Percentiles rank a stretch among this genome's conserved stretches.
phyloP scores from a whole-genome alignment of 2,797 vertebrate genomes.

The Alauda arvensis region DNA sequence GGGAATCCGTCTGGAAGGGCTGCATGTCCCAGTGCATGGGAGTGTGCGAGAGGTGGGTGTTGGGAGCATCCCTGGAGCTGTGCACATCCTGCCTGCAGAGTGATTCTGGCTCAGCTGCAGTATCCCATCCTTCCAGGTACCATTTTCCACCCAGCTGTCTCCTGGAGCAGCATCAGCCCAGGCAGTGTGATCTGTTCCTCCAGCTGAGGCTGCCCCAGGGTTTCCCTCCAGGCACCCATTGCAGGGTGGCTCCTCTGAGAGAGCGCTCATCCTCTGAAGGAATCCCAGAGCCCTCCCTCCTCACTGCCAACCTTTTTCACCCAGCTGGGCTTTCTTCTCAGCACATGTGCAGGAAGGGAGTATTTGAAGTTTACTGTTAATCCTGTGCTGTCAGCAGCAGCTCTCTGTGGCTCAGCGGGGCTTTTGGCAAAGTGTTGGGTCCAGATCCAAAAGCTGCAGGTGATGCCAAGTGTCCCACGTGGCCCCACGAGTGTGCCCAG shows the following conservation, averaged over 20 bases:
- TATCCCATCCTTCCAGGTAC: neutral
- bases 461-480: neutral
- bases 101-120: neutral
- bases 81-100: neutral
- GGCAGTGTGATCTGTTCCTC: neutral
- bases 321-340: neutral
- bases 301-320: neutral
- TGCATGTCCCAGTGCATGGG: accelerated
- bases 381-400: neutral
- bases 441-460: neutral
- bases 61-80: neutral
- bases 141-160: neutral
- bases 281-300: neutral
- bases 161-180: neutral
- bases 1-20: neutral
- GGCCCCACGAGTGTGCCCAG: neutral
- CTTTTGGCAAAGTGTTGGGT: neutral
- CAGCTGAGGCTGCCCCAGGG: accelerated
- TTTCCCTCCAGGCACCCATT: neutral
- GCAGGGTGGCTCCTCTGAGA: neutral
- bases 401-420: neutral
- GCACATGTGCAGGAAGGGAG: neutral
- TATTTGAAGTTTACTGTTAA: neutral
- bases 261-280: neutral
- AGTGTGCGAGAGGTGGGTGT: neutral